Evolutionary conservation across 2,888 invertebrate species (phyloP).

Genomic region (Drosophila villosipedis): DNA sequence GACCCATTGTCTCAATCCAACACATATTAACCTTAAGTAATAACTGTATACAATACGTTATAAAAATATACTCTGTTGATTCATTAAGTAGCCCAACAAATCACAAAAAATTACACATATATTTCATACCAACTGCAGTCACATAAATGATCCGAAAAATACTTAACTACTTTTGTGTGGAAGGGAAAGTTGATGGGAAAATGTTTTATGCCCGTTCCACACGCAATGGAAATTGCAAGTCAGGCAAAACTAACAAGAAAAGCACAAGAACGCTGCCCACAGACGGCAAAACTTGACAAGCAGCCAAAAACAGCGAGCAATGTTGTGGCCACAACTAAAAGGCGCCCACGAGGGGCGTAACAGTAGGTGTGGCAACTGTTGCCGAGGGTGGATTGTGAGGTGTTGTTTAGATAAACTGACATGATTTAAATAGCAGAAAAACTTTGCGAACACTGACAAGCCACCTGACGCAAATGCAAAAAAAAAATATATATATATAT

Average conservation of each 20-base stretch:
- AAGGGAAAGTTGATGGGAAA: conserved; percentile 32
- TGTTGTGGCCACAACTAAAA: conserved; percentile 56
- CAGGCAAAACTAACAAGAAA: conserved; percentile 17
- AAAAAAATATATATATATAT: conserved; percentile 1
- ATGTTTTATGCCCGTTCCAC: conserved; percentile 50
- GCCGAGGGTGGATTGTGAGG: conserved; percentile 45
- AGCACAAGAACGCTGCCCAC: conserved; percentile 43
- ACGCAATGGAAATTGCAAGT: conserved; percentile 54
- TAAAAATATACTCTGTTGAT: conserved; percentile 5
- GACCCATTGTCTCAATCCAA: not conserved
- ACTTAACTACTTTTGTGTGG: conserved; percentile 19
- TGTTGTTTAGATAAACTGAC: conserved; percentile 79
- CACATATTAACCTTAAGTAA: not conserved
- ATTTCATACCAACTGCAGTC: conserved; percentile 35
- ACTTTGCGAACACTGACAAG: conserved; percentile 61
- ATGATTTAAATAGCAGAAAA: conserved; percentile 79
- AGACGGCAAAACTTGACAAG: conserved; percentile 73
- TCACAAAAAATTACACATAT: conserved; percentile 10
- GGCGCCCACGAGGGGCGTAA: conserved; percentile 31
- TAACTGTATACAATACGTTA: not conserved
- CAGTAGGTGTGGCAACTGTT: conserved; percentile 58
- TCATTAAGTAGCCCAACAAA: conserved; percentile 1
- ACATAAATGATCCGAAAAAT: conserved; percentile 9
- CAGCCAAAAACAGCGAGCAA: conserved; percentile 70
- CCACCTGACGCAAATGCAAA: conserved; percentile 47